phyloP scores from a whole-genome alignment of 2,113 vertebrate species.

The Corythaixoides concolor region DNA sequence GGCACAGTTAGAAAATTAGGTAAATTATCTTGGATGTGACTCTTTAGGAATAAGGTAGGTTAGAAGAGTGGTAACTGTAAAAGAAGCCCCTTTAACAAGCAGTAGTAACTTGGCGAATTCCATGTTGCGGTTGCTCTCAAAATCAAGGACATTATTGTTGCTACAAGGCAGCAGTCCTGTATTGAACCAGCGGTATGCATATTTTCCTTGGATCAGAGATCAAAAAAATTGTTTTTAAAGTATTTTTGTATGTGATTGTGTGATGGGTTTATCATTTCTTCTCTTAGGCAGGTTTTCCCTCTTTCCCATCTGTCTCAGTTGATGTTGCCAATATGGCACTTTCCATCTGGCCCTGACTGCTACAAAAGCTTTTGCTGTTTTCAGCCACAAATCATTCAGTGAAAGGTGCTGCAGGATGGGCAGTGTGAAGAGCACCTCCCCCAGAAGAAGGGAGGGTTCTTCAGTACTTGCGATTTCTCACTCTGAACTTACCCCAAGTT shows the following conservation, averaged over 20 bases:
- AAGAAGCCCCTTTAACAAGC: background rate
- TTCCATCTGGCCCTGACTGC: constrained; percentile 63
- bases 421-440: constrained; percentile 57
- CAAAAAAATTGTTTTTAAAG: constrained; percentile 53
- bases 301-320: constrained; percentile 62
- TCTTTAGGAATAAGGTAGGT: background rate
- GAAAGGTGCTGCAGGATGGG: constrained; percentile 49
- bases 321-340: constrained; percentile 64
- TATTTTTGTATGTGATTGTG: constrained; percentile 42
- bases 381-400: constrained; percentile 6
- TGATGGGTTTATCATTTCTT: constrained; percentile 50
- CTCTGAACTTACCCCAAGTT: constrained; percentile 23
- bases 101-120: background rate
- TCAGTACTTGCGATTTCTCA: constrained; percentile 39
- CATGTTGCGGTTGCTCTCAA: background rate
- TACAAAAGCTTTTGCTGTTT: constrained; percentile 66
- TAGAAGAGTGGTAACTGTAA: background rate
- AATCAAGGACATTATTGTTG: background rate
- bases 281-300: constrained; percentile 59
- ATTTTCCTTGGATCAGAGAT: constrained; percentile 58
- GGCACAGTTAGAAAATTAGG: background rate
- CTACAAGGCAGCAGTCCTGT: background rate
- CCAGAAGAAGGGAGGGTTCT: constrained; percentile 26
- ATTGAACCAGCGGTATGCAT: background rate
- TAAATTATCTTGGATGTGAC: background rate